Base-by-base conservation (phyloP, 1,140 invertebrate genomes). In the Euura lappo region DNA sequence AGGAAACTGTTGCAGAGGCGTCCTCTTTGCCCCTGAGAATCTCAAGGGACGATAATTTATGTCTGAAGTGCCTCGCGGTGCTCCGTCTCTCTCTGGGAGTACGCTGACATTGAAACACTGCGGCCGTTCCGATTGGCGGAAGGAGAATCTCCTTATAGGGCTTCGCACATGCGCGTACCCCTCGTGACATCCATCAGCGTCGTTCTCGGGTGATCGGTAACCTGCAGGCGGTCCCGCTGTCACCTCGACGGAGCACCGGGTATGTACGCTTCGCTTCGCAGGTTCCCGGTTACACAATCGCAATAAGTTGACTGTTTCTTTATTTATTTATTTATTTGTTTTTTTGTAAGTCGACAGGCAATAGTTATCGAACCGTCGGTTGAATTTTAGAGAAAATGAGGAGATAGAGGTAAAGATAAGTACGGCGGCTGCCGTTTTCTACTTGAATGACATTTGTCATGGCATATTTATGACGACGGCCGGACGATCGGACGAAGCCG, bases 21-120 rank as follows among this genome's bases (percentile, higher is more conserved):
- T 28, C 28, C 28, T 28, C 28, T 28, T 28, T 28, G 28, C 28
- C 28, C 28, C 28, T 28, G 28, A 28, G 28, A 28, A 28, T 28
- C 28, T 0, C 28, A 28, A 28, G 28, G 28, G 28, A 68, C 73
- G 72, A 74, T 85, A 86, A 86, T 86, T 86, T 84, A 85, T 81
- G 81, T 85, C 80, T 71, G 73, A 77, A 75, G 76, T 78, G 77
- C 78, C 78, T 79, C 78, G 79, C 78, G 80, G 28, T 28, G 28
- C 28, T 28, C 28, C 28, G 28, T 1, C 28, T 28, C 28, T 28
- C 28, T 28, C 28, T 28, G 28, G 28, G 28, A 71, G 79, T 11
- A 80, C 81, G 81, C 83, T 86, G 83, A 86, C 86, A 86, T 85
- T 84, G 81, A 84, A 87, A 86, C 83, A 84, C 78, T 78, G 74